These are phyloP conservation scores for Tachina lurida DNA, from an alignment of 2,888 invertebrate species.

Conservation along the genomic window DNA sequence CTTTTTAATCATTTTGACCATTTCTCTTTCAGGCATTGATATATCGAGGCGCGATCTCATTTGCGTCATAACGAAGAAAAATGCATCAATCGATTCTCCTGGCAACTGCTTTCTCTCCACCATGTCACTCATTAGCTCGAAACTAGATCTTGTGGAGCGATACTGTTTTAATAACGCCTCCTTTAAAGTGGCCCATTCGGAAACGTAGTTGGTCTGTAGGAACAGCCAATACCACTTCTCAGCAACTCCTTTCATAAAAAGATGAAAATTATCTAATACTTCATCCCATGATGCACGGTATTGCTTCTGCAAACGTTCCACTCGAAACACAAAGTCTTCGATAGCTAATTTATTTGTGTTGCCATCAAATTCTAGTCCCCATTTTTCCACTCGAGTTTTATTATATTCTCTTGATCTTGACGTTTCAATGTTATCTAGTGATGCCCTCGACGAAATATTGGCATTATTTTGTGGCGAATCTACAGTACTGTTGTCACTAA, in stretches of 20 bases:
- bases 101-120: conserved; percentile 1
- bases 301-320: background rate
- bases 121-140: conserved; percentile 10
- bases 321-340: background rate
- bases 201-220: background rate
- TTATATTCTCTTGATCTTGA: too few relatives aligned
- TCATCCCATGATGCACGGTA: background rate
- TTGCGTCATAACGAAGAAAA: conserved; percentile 18
- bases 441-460: too few relatives aligned
- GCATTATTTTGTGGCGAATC: too few relatives aligned
- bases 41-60: background rate
- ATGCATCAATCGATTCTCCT: background rate
- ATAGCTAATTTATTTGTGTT: background rate
- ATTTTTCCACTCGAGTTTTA: conserved; percentile 7
- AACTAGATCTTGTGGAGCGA: background rate
- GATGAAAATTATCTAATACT: background rate
- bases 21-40: conserved; percentile 23
- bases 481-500: too few relatives aligned
- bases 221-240: conserved; percentile 11
- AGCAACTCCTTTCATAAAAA: background rate
- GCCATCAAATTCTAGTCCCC: conserved; percentile 1
- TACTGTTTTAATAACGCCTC: background rate
- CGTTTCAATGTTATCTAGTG: too few relatives aligned
- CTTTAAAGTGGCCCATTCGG: conserved; percentile 2
- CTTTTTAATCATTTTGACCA: conserved; percentile 1